Base-by-base conservation (phyloP, 2,797 vertebrate genomes). In the Argya squamiceps region DNA sequence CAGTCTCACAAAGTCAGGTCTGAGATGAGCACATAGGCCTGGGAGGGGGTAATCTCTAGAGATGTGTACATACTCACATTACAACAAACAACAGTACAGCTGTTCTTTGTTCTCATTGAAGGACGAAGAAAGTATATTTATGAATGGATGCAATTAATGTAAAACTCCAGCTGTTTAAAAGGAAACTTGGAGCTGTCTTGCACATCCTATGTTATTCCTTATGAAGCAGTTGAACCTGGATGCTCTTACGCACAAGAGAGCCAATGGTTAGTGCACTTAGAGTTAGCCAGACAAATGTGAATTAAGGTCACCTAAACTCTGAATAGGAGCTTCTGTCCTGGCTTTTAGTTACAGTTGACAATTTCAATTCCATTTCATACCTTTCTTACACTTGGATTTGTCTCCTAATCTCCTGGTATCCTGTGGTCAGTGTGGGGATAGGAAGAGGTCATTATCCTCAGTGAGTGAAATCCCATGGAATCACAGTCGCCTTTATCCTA, bases 71-170 rank as follows among this genome's bases (percentile, higher is more conserved):
- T 63, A 47, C 49, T 93, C 49, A 83, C 34, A 37, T 83, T 92
- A 29, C 75, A 53, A 9, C 75, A 70, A 75, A 52, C 29, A 73
- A 29, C 36, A 79, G 32, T 50, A 63, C 88, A 88, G 83, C 76
- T 95, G 85, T 59, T 86, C 80, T 71, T 88, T 84, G 59, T 78
- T 93, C 83, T 86, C 46, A 50, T 3, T 76, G 92, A 93, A 92
- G 30, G 56, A 90, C 46, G 41, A 92, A 78, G 46, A 86, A 90
- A 75, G 36, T 71, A 23, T 84, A 73, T 78, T 92, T 88, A 76
- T 55, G 55, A 18, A 62, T 34, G 75, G 23, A 84, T 65, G 39
- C 36, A 93, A 91, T 58, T 86, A 75, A 77, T 93, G 44, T 92
- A 77, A 75, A 91, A 83, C 32, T 88, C 60, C 82, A 93, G 60